These are phyloP conservation scores for Ectemnius lituratus DNA, from an alignment of 2,888 invertebrate species.

Conservation along the genomic window DNA sequence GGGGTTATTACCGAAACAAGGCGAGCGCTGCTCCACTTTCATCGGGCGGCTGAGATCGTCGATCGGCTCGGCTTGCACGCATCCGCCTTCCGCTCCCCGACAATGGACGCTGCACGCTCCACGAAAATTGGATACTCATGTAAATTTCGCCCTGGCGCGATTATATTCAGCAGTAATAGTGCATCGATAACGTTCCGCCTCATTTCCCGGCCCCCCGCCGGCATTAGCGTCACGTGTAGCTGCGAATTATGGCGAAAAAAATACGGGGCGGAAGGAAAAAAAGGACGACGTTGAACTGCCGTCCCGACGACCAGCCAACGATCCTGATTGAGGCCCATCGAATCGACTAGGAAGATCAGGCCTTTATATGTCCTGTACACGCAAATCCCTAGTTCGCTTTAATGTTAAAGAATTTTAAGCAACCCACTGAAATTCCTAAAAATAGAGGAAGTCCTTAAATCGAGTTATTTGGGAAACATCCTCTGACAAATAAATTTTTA, in stretches of 20 bases:
- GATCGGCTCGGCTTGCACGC: slow-evolving; percentile 18
- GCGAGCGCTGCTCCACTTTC: not conserved
- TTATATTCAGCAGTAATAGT: slow-evolving; percentile 41
- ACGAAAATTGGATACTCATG: slow-evolving; percentile 48
- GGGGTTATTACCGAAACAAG: not conserved
- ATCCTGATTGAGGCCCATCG: no score
- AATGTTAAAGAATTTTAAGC: no score
- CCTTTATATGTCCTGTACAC: not conserved
- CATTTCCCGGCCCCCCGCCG: not conserved
- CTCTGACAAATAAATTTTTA: no score
- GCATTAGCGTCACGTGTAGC: slow-evolving; percentile 4
- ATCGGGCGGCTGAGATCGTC: not conserved
- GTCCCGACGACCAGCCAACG: not conserved
- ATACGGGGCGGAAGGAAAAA: not conserved
- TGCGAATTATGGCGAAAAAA: not conserved
- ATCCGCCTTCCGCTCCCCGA: slow-evolving; percentile 14
- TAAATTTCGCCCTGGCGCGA: slow-evolving; percentile 32
- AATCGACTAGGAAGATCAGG: no score
- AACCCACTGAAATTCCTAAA: no score
- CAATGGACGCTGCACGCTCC: slow-evolving; percentile 23
- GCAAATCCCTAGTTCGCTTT: not conserved
- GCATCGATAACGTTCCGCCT: slow-evolving; percentile 37
- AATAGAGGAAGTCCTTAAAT: no score
- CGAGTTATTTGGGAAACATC: no score
- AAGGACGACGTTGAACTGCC: not conserved